Percentiles rank a stretch among this genome's conserved stretches.
phyloP scores from a whole-genome alignment of 1,140 invertebrate genomes.

The Drosophila saltans region DNA sequence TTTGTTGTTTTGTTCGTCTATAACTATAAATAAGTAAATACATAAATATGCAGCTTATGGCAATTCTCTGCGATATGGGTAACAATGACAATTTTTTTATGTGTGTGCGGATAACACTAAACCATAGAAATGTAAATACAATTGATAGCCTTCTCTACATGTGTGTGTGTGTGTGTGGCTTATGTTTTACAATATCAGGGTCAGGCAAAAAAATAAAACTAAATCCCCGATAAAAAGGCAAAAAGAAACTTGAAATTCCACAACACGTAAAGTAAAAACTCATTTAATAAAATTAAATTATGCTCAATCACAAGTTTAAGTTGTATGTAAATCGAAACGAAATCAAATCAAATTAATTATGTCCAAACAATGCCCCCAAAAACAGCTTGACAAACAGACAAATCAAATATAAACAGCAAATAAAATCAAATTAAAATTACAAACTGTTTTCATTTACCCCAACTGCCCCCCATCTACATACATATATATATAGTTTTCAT shows the following conservation, averaged over 20 bases:
- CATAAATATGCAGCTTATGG: slow-evolving; percentile 56
- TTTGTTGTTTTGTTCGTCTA: slow-evolving; percentile 32
- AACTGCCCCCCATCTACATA: slow-evolving; percentile 6
- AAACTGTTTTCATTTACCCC: slow-evolving; percentile 27
- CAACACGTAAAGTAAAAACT: slow-evolving; percentile 1
- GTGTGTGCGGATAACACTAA: slow-evolving; percentile 36
- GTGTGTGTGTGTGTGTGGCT: slow-evolving; percentile 17
- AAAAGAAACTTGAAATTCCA: not conserved
- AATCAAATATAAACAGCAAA: slow-evolving; percentile 42
- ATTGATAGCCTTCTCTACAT: slow-evolving; percentile 25
- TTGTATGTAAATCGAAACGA: slow-evolving; percentile 9
- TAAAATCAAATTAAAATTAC: slow-evolving; percentile 63
- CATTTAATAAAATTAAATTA: slow-evolving; percentile 39
- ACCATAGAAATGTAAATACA: slow-evolving; percentile 61
- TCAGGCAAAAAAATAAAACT: slow-evolving; percentile 16
- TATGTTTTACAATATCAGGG: slow-evolving; percentile 27
- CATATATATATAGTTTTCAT: slow-evolving; percentile 58
- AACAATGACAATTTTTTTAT: slow-evolving; percentile 40
- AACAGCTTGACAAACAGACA: slow-evolving; percentile 25
- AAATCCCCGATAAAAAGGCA: slow-evolving; percentile 1
- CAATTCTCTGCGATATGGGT: slow-evolving; percentile 30
- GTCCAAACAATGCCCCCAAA: slow-evolving; percentile 37
- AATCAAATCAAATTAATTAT: slow-evolving; percentile 69
- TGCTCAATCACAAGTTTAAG: slow-evolving; percentile 19
- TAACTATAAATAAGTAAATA: slow-evolving; percentile 43